Conservation (phyloP, 1,140 invertebrate genomes). For the Drosophila ananassae region DNA sequence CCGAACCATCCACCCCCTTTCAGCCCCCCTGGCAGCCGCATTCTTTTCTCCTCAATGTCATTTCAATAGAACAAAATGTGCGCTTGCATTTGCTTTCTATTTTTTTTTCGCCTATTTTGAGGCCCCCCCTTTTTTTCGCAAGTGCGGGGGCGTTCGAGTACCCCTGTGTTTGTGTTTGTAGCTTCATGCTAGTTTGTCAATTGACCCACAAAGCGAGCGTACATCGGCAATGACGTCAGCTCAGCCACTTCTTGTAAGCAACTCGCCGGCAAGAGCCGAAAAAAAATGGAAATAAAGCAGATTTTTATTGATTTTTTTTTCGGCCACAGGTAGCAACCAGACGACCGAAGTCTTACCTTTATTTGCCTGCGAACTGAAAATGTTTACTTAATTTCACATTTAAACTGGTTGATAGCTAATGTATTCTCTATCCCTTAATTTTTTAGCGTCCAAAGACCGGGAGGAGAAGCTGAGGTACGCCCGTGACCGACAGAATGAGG, state of each 20-base stretch:
- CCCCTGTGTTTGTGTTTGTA: constrained; percentile 31
- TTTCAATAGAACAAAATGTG: constrained; percentile 75
- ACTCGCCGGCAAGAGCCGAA: constrained; percentile 63
- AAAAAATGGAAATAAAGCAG: constrained; percentile 40
- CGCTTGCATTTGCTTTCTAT: constrained; percentile 70
- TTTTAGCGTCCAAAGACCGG: constrained; percentile 84
- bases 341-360: constrained; percentile 35
- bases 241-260: constrained; percentile 59
- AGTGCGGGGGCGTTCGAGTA: constrained; percentile 37
- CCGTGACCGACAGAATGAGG: constrained; percentile 93
- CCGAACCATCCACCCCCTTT: neutral
- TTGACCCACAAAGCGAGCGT: constrained; percentile 66
- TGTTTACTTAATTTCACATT: constrained; percentile 29
- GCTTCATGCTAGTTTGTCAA: constrained; percentile 59
- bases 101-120: constrained; percentile 15
- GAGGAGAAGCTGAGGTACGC: constrained; percentile 87
- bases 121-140: constrained; percentile 40
- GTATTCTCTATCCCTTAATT: too few relatives aligned
- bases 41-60: constrained; percentile 62
- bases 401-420: constrained; percentile 8
- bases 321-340: constrained; percentile 56
- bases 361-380: constrained; percentile 47
- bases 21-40: constrained; percentile 5
- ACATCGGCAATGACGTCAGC: constrained; percentile 69
- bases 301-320: constrained; percentile 44